Evolutionary conservation across 2,113 vertebrate species (phyloP), one percentile per base, ranked within the genome.

Genomic region (Athene noctua): DNA sequence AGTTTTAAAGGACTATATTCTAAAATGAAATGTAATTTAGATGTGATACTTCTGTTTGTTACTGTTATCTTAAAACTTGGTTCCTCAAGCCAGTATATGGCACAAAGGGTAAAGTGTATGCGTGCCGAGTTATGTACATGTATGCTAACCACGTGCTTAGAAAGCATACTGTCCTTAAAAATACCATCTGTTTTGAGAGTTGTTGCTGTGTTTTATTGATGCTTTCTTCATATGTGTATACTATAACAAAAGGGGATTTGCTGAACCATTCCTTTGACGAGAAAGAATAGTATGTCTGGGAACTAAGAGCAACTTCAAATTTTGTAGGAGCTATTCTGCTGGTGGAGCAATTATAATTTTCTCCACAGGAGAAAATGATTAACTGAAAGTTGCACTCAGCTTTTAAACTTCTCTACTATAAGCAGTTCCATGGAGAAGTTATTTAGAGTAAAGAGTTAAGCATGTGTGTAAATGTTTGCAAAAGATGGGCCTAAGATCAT

Each of bases 181-280:
- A 13, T 87, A 5, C n/a, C 5, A 22, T 9, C 61, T 82, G 3
- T 75, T 72, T 83, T 40, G 29, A 54, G 38, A 87, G 5, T 9
- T 70, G 26, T 17, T 90, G 36, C 59, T 78, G 46, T 0, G 0
- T 77, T 90, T 77, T 67, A n/a, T 42, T 79, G 75, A 27, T 68
- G 8, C 9, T 21, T 42, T 72, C 29, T 34, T 26, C 1, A 1
- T 18, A 18, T 21, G 6, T 23, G 13, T 73, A 34, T 44, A 11
- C 40, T 70, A 6, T 16, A 88, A 40, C 11, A 65, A 32, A 79
- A 49, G 25, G 5, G 21, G 5, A 54, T 11, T 52, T 59, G 26
- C 14, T 80, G 26, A 66, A 40, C 29, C 0, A 2, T 36, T 71
- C 11, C 11, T 89, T 79, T 91, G 13, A 59, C 0, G 0, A 61